Evolutionary conservation across 2,797 vertebrate species (phyloP).

Genomic region (Limnodromus scolopaceus): DNA sequence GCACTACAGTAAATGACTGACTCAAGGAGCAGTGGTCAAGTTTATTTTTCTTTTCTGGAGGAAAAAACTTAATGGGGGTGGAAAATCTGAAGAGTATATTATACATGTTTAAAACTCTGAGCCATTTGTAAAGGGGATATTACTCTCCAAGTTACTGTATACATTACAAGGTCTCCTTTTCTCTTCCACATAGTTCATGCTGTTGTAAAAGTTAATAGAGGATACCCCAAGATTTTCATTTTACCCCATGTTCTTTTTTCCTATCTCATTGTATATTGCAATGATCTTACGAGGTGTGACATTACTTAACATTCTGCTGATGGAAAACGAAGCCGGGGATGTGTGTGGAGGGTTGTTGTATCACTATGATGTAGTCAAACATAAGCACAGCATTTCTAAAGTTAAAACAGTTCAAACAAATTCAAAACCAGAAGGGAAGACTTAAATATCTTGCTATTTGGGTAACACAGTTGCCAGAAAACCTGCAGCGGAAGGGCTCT

Average conservation of each 20-base stretch:
- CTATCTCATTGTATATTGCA: neutral
- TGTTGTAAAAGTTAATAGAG: neutral
- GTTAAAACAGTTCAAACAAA: neutral
- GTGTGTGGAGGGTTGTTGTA: neutral
- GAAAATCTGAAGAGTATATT: neutral
- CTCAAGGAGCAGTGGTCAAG: neutral
- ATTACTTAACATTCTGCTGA: neutral
- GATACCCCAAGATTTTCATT: neutral
- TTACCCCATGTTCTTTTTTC: neutral
- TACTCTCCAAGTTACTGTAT: neutral
- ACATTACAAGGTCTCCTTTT: neutral
- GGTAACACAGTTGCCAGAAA: neutral
- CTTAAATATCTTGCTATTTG: neutral
- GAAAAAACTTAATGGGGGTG: neutral
- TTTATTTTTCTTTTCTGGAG: neutral
- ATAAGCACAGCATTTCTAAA: neutral
- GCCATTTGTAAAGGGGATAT: neutral
- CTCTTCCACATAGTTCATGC: neutral
- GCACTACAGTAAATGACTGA: neutral
- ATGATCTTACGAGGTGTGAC: neutral
- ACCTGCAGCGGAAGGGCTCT: neutral
- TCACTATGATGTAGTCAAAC: neutral
- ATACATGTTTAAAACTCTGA: neutral
- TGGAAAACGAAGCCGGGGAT: neutral
- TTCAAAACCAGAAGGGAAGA: neutral